phyloP scores from a whole-genome alignment of 2,888 invertebrate genomes.

The Leptinotarsa peninsularis region DNA sequence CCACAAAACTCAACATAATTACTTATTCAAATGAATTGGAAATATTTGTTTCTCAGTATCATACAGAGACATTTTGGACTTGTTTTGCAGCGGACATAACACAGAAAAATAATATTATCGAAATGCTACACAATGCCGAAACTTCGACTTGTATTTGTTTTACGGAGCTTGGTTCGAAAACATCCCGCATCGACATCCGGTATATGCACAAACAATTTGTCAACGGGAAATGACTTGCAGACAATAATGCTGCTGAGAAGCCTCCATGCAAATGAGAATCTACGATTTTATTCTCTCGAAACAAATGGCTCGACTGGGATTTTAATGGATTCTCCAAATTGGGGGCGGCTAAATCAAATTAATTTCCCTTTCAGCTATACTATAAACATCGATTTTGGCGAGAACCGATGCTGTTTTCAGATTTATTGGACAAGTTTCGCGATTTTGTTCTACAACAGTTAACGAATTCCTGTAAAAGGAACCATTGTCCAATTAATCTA shows the following conservation, averaged over 20 bases:
- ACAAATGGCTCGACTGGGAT: slow-evolving; percentile 32
- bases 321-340: slow-evolving; percentile 39
- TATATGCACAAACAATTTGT: slow-evolving; percentile 9
- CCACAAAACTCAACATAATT: no score
- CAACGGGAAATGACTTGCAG: slow-evolving; percentile 4
- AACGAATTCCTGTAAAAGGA: neutral
- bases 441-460: slow-evolving; percentile 24
- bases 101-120: neutral
- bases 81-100: no score
- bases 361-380: slow-evolving; percentile 44
- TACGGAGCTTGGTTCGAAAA: neutral
- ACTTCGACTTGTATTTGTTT: neutral
- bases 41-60: no score
- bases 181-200: neutral
- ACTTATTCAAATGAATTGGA: no score
- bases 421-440: slow-evolving; percentile 32
- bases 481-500: neutral
- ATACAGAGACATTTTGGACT: no score
- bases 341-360: slow-evolving; percentile 44
- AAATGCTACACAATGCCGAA: neutral
- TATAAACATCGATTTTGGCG: slow-evolving; percentile 41
- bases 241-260: slow-evolving; percentile 21
- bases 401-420: slow-evolving; percentile 30
- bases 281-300: slow-evolving; percentile 23
- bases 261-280: slow-evolving; percentile 17